These are phyloP conservation scores for Empis stercorea DNA, from an alignment of 2,888 invertebrate species.

Conservation along the genomic window DNA sequence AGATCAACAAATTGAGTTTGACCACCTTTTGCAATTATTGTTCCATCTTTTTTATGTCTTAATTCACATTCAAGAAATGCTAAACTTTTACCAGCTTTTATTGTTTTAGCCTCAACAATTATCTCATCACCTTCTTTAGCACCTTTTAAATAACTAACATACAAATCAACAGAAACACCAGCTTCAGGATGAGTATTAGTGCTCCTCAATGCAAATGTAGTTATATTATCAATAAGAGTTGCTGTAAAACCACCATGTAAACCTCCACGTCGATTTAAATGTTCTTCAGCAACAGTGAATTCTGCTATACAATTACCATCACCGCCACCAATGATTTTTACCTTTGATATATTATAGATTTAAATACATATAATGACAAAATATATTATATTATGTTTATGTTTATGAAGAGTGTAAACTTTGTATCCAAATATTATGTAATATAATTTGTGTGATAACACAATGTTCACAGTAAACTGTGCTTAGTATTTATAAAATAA, in stretches of 20 bases:
- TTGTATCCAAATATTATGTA: too few relatives aligned
- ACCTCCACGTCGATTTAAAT: conserved; percentile 60
- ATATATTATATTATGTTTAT: too few relatives aligned
- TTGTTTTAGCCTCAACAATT: conserved; percentile 62
- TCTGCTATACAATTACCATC: conserved; percentile 63
- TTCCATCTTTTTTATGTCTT: conserved; percentile 57
- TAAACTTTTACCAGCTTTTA: conserved; percentile 62
- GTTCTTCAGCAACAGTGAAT: conserved; percentile 58
- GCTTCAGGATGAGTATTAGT: conserved; percentile 42
- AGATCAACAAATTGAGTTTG: conserved; percentile 59
- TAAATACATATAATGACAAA: too few relatives aligned
- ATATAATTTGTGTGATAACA: too few relatives aligned
- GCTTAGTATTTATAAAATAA: too few relatives aligned
- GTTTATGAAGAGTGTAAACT: too few relatives aligned
- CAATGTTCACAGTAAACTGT: too few relatives aligned
- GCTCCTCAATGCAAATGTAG: conserved; percentile 65
- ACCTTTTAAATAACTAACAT: conserved; percentile 66
- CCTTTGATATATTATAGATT: conserved; percentile 15
- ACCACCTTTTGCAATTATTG: conserved; percentile 63
- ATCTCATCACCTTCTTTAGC: conserved; percentile 68
- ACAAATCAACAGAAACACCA: conserved; percentile 77
- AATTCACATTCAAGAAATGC: conserved; percentile 75
- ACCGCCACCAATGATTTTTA: conserved; percentile 40
- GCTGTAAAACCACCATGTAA: conserved; percentile 81
- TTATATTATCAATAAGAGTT: conserved; percentile 57